phyloP scores from a whole-genome alignment of 1,140 invertebrate species.

The Batillaria attramentaria region DNA sequence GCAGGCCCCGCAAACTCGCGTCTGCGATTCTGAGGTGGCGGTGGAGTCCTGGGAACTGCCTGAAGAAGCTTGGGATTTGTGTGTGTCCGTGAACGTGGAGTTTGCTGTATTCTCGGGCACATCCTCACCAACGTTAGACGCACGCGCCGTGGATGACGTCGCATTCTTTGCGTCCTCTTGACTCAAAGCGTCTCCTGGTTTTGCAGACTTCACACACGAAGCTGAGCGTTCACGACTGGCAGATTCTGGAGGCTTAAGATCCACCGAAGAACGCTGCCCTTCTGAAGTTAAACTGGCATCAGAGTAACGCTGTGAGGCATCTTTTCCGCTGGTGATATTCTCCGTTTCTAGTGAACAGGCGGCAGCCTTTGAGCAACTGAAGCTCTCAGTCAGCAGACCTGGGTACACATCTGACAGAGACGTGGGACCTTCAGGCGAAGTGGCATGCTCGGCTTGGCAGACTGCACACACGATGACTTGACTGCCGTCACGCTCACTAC shows the following conservation, averaged over 20 bases:
- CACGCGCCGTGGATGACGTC: background rate
- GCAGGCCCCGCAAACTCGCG: constrained; percentile 11
- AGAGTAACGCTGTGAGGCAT: background rate
- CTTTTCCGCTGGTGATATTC: background rate
- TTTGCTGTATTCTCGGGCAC: background rate
- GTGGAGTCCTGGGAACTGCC: background rate
- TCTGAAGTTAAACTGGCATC: too few species aligned
- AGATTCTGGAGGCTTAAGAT: background rate
- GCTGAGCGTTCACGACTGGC: background rate
- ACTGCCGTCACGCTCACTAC: background rate
- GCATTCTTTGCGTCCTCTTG: background rate
- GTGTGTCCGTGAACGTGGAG: background rate
- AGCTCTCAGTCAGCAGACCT: background rate
- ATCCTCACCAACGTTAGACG: background rate
- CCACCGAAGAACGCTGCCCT: background rate
- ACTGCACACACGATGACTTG: background rate
- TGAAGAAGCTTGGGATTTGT: background rate
- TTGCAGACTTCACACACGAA: background rate
- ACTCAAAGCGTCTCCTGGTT: background rate
- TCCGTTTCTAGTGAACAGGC: too few species aligned
- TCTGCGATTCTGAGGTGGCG: background rate
- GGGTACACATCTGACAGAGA: constrained; percentile 7
- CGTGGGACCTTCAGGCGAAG: background rate
- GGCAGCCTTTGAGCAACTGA: background rate
- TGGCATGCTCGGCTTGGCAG: background rate